A percentile compares a stretch with the other conserved stretches of the same genome.
phyloP scores from a whole-genome alignment of 1,140 invertebrate genomes.

The Sogatella furcifera region DNA sequence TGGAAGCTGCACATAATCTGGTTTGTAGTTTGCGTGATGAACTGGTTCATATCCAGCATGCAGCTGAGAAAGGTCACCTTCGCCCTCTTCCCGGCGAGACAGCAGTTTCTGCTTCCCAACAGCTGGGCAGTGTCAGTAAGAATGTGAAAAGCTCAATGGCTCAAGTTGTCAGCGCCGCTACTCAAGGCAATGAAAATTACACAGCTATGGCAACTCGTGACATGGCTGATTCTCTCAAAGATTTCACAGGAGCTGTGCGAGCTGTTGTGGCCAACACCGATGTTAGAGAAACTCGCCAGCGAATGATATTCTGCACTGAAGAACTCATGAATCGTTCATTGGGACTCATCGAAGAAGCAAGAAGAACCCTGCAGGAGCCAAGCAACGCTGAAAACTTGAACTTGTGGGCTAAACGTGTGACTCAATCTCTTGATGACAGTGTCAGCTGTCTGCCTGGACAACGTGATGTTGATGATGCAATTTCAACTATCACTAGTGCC shows the following conservation, averaged over 20 bases:
- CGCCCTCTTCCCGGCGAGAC: constrained; percentile 79
- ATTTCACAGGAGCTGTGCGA: constrained; percentile 56
- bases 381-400: constrained; percentile 47
- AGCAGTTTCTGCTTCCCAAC: constrained; percentile 60
- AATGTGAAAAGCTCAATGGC: constrained; percentile 56
- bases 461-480: constrained; percentile 76
- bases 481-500: constrained; percentile 67
- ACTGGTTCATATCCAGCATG: constrained; percentile 64
- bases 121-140: constrained; percentile 56
- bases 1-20: constrained; percentile 57
- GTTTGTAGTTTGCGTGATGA: constrained; percentile 72
- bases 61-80: constrained; percentile 56
- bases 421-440: constrained; percentile 46
- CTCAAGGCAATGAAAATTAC: constrained; percentile 74
- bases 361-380: constrained; percentile 45
- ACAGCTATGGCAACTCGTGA: constrained; percentile 72
- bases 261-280: constrained; percentile 62
- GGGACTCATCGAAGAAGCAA: constrained; percentile 66
- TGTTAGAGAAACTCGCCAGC: constrained; percentile 50
- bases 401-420: constrained; percentile 52
- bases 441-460: constrained; percentile 81
- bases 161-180: constrained; percentile 72
- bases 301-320: constrained; percentile 59
- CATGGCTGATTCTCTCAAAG: constrained; percentile 58
- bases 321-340: constrained; percentile 69